Evolutionary conservation across 2,113 vertebrate genomes (phyloP).

Genomic region (Herpailurus yagouaroundi): DNA sequence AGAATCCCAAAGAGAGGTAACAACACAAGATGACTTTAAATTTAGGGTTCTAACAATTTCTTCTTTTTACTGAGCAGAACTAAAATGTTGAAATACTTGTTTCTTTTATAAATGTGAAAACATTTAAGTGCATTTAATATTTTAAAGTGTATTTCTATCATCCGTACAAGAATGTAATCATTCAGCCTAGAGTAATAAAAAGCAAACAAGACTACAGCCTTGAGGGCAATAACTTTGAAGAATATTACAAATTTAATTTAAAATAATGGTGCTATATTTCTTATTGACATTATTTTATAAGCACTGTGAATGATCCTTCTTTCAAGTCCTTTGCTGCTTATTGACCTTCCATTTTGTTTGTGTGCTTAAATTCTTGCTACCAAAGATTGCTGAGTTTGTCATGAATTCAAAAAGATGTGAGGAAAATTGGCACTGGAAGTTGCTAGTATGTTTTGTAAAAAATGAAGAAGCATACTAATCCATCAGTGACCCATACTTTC

Average conservation of each 20-base stretch:
- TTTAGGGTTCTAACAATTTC: neutral
- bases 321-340: neutral
- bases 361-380: neutral
- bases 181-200: conserved; percentile 37
- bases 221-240: conserved; percentile 61
- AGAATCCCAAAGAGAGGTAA: neutral
- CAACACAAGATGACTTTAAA: neutral
- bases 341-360: neutral
- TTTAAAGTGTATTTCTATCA: conserved; percentile 9
- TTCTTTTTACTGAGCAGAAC: neutral
- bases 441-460: neutral
- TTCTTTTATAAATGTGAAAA: neutral
- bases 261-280: conserved; percentile 49
- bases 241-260: conserved; percentile 59
- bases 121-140: neutral
- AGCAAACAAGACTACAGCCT: neutral
- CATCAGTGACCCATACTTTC: neutral
- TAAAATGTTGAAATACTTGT: neutral
- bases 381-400: neutral
- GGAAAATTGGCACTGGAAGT: neutral
- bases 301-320: neutral
- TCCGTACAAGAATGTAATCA: conserved; percentile 44
- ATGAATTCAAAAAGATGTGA: neutral
- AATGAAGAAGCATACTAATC: neutral
- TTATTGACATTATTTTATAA: conserved; percentile 55